Evolutionary conservation across 2,797 vertebrate species (phyloP).

Genomic region (Lacerta bilineata): DNA sequence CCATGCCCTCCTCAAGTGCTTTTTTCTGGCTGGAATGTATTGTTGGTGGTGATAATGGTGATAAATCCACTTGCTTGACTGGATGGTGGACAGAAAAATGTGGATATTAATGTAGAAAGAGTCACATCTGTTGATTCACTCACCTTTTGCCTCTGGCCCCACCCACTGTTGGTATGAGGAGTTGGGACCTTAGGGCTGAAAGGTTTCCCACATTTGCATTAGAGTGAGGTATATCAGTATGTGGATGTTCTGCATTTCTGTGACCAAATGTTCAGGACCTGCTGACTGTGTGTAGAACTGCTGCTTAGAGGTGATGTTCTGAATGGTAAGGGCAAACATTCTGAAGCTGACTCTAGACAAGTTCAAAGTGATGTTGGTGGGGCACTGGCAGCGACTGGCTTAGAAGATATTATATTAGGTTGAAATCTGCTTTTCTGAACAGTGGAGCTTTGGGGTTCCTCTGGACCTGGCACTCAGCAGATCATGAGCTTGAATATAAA

Average conservation of each 20-base stretch:
- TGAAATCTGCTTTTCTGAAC: not conserved
- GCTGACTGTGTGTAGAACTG: not conserved
- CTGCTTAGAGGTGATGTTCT: not conserved
- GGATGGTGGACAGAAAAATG: too few species aligned
- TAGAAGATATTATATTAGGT: not conserved
- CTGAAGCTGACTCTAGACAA: not conserved
- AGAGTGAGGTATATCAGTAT: not conserved
- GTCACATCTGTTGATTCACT: too few species aligned
- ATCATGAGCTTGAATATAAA: too few species aligned
- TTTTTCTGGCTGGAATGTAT: too few species aligned
- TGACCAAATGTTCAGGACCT: not conserved
- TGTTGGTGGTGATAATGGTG: too few species aligned
- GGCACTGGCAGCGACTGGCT: not conserved
- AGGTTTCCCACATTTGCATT: not conserved
- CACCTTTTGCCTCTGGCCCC: too few species aligned
- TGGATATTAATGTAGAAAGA: too few species aligned
- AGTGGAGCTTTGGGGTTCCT: not conserved
- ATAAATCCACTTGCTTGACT: too few species aligned
- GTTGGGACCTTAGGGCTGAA: too few species aligned
- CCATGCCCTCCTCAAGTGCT: too few species aligned
- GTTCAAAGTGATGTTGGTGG: not conserved
- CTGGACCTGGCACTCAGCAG: not conserved
- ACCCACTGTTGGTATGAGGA: too few species aligned
- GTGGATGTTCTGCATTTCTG: not conserved
- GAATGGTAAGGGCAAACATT: not conserved